phyloP scores from a whole-genome alignment of 2,113 vertebrate genomes.

The Oncorhynchus masou region DNA sequence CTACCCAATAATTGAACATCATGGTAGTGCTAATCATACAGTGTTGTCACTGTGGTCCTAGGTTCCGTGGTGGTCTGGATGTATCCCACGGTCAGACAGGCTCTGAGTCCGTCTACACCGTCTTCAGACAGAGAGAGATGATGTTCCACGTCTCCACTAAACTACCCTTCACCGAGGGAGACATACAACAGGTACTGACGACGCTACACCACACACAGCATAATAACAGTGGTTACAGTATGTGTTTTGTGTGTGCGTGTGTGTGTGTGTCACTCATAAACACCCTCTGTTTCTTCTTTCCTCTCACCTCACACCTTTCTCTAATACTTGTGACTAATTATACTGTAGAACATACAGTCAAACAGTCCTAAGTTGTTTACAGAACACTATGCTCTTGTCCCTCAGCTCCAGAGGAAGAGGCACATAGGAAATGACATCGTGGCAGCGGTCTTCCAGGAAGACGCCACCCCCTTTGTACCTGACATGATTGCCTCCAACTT shows the following conservation, averaged over 20 bases:
- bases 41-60: conserved; percentile 41
- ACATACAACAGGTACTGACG: conserved; percentile 86
- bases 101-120: conserved; percentile 86
- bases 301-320: no score
- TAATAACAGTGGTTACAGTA: neutral
- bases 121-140: conserved; percentile 91
- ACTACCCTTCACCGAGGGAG: conserved; percentile 92
- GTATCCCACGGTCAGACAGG: conserved; percentile 95
- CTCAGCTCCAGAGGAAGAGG: conserved; percentile 91
- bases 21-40: no score
- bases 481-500: conserved; percentile 99
- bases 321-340: no score
- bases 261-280: no score
- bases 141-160: conserved; percentile 98
- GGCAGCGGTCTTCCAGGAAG: conserved; percentile 92
- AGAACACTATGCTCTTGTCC: neutral
- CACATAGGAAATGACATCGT: conserved; percentile 98
- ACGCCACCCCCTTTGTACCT: conserved; percentile 90
- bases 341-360: no score
- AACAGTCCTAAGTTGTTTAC: no score
- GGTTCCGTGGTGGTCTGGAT: conserved; percentile 92
- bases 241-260: no score
- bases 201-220: neutral
- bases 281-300: no score
- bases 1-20: no score